Evolutionary conservation across 92 coral and sea anemone genomes (phyloP), one percentile per base, ranked within the genome.

Genomic region (Pocillopora meandrina): DNA sequence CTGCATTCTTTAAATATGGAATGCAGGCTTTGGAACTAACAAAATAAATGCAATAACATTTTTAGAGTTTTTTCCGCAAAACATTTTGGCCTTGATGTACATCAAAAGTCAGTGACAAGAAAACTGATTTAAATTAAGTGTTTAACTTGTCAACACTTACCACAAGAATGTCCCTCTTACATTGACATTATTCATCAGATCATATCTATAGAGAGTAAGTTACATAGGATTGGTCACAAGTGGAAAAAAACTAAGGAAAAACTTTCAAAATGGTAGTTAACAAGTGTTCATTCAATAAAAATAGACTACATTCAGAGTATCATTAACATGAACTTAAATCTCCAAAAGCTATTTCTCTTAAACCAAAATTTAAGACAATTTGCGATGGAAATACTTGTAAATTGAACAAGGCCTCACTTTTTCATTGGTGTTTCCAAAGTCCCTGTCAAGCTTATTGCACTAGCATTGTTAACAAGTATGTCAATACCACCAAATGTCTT

Each of bases 401-500:
- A 42, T 42, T 31, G 18, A 49, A 36, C 15, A 65, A 47, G 63
- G 31, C 34, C 78, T 86, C 72, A 95, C 97, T 79, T 94, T 88
- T 96, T 96, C 97, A 94, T 92, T 56, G 95, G 92, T 63, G 98
- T 94, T 31, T 93, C 92, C 67, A 92, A 76, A 9, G 99, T 96
- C 63, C 99, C 99, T 58, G 98, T 92, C 11, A 94, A 85, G 75
- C 92, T 92, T 56, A 96, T 96, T 23, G 98, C 99, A 90, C 99
- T 94, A 34, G 99, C 99, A 92, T 96, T 96, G 80, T 96, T 96
- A 35, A 96, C 97, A 78, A 96, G 89, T 71, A 96, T 92, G 47
- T 96, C 99, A 67, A 96, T 96, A 11, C 94, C 95, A 82, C 99
- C 99, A 92, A 94, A 96, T 68, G 75, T 90, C 88, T 92, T 87